Evolutionary conservation across 2,888 invertebrate genomes (phyloP).

Genomic region (Pogonocherus hispidulus): DNA sequence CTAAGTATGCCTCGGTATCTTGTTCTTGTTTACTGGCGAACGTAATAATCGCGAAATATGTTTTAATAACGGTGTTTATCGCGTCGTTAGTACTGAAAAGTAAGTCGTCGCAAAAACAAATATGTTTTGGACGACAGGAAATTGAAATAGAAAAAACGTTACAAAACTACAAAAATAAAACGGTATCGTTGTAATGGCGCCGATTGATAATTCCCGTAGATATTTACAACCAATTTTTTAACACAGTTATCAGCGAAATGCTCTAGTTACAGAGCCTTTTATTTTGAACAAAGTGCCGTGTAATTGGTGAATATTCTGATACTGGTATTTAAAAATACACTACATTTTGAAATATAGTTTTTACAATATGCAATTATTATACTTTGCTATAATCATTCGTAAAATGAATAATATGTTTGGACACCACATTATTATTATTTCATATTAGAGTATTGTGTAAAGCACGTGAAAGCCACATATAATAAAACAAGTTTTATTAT

Average conservation of each 20-base stretch:
- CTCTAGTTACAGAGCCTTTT: neutral
- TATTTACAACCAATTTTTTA: neutral
- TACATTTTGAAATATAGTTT: too few species aligned
- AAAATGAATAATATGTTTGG: too few species aligned
- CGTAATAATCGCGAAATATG: constrained; percentile 37
- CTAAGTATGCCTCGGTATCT: constrained; percentile 48
- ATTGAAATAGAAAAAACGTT: neutral
- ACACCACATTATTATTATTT: too few species aligned
- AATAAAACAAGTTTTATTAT: too few species aligned
- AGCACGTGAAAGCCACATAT: too few species aligned
- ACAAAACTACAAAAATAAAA: neutral
- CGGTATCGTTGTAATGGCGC: neutral
- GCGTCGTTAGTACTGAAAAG: constrained; percentile 28
- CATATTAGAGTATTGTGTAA: too few species aligned
- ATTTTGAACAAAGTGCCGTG: neutral
- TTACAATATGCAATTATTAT: too few species aligned
- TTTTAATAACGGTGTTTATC: constrained; percentile 37
- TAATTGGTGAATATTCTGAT: neutral
- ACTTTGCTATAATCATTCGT: too few species aligned
- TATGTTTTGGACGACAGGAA: neutral
- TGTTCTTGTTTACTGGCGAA: constrained; percentile 37
- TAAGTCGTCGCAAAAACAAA: constrained; percentile 16
- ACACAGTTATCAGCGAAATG: neutral
- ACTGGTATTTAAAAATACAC: too few species aligned
- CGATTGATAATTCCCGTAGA: neutral